Percentiles rank a stretch among this genome's conserved stretches.
phyloP scores from a whole-genome alignment of 2,888 invertebrate species.

The Caenorhabditis virilis region DNA sequence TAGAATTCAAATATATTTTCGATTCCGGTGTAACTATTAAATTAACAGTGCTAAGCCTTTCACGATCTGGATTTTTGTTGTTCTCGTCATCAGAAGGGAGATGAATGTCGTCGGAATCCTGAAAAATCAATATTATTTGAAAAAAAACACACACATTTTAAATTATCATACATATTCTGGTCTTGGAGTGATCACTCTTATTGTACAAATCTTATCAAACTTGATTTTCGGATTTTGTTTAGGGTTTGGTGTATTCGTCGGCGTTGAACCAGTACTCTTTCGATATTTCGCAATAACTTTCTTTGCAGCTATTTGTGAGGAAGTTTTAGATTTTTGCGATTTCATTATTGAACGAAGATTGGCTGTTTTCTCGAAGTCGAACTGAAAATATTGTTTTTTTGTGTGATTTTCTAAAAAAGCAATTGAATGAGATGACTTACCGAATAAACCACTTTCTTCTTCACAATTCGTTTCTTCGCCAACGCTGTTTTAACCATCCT shows the following conservation, averaged over 20 bases:
- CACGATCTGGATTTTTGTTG: conserved; percentile 5
- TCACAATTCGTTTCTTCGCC: no score
- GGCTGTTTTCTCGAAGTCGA: background rate
- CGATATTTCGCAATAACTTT: background rate
- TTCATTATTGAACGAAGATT: background rate
- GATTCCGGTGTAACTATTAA: conserved; percentile 22
- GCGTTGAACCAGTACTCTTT: background rate
- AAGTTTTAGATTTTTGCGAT: background rate
- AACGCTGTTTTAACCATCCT: no score
- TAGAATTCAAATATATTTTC: conserved; percentile 6
- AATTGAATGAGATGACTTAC: background rate
- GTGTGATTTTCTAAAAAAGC: background rate
- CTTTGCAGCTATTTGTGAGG: background rate
- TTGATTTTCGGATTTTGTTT: background rate
- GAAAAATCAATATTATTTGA: conserved; percentile 1
- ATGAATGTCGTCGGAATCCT: conserved; percentile 18
- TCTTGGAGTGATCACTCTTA: conserved; percentile 28
- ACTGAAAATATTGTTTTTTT: background rate
- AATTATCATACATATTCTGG: conserved; percentile 17
- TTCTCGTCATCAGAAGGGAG: conserved; percentile 22
- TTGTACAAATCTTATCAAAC: conserved; percentile 23
- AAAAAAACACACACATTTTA: background rate
- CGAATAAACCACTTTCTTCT: no score
- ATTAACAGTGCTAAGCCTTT: conserved; percentile 20
- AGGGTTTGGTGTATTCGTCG: no score